A percentile compares a stretch with the other conserved stretches of the same genome.
phyloP scores from a whole-genome alignment of 2,888 invertebrate species.

The Cryptocephalus moraei region DNA sequence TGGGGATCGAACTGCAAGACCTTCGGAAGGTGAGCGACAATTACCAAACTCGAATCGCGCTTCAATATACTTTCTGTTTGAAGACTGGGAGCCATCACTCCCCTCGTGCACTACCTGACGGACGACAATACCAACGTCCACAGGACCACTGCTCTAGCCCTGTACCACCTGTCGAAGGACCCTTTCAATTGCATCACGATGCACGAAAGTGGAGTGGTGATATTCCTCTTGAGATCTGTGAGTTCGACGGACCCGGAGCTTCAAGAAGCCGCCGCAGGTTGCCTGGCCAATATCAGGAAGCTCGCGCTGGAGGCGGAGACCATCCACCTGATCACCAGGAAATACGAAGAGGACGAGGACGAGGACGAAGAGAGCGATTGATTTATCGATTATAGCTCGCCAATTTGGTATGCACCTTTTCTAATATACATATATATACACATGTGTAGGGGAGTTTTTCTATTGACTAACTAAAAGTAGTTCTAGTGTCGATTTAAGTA shows the following conservation, averaged over 20 bases:
- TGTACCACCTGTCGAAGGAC: conserved; percentile 82
- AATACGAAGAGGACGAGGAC: conserved; percentile 11
- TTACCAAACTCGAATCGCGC: not conserved
- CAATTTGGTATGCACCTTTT: too few species aligned
- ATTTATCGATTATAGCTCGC: too few species aligned
- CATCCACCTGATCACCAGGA: conserved; percentile 37
- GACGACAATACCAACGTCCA: conserved; percentile 73
- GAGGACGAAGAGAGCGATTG: too few species aligned
- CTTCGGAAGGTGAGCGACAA: conserved; percentile 55
- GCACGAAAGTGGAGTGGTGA: conserved; percentile 75
- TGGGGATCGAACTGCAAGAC: conserved; percentile 83
- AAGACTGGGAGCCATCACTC: conserved; percentile 66
- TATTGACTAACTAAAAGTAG: too few species aligned
- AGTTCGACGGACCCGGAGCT: conserved; percentile 78
- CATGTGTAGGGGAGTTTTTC: too few species aligned
- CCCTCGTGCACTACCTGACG: conserved; percentile 76
- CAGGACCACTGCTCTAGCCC: conserved; percentile 79
- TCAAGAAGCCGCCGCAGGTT: conserved; percentile 89
- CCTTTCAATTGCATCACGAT: conserved; percentile 90
- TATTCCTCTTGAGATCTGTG: conserved; percentile 78
- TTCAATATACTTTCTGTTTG: conserved; percentile 4
- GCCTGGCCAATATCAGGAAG: conserved; percentile 83
- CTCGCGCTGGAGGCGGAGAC: conserved; percentile 71
- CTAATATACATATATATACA: too few species aligned
- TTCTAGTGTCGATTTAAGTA: too few species aligned